These are phyloP conservation scores for Himalopsyche anomala DNA, from an alignment of 2,888 invertebrate species.

Conservation along the genomic window DNA sequence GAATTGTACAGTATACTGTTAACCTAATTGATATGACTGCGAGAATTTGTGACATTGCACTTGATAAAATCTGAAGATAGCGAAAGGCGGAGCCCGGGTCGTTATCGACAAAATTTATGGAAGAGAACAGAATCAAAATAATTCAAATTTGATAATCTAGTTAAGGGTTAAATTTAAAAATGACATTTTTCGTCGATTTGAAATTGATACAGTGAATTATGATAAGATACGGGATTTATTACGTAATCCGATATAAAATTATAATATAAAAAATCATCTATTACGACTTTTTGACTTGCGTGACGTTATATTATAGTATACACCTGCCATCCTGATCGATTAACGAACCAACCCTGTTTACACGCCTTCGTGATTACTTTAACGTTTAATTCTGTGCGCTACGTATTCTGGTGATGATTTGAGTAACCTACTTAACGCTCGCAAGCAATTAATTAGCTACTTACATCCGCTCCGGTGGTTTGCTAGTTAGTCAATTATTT, in stretches of 20 bases:
- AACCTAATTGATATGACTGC: too few relatives aligned
- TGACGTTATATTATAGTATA: background rate
- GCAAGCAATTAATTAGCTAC: constrained; percentile 13
- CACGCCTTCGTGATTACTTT: constrained; percentile 8
- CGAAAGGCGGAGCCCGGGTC: too few relatives aligned
- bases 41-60: too few relatives aligned
- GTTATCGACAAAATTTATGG: too few relatives aligned
- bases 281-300: background rate
- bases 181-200: too few relatives aligned
- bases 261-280: background rate
- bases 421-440: constrained; percentile 5
- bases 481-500: constrained; percentile 23
- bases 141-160: too few relatives aligned
- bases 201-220: background rate
- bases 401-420: constrained; percentile 8
- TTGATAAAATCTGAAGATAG: too few relatives aligned
- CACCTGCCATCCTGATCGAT: background rate
- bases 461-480: constrained; percentile 2
- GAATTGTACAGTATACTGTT: too few relatives aligned
- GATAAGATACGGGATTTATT: background rate
- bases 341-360: constrained; percentile 24
- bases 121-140: too few relatives aligned
- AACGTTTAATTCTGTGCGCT: background rate
- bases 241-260: background rate
- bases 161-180: too few relatives aligned